These are phyloP conservation scores for Monomorium pharaonis DNA, from an alignment of 1,140 invertebrate genomes.

Conservation along the genomic window DNA sequence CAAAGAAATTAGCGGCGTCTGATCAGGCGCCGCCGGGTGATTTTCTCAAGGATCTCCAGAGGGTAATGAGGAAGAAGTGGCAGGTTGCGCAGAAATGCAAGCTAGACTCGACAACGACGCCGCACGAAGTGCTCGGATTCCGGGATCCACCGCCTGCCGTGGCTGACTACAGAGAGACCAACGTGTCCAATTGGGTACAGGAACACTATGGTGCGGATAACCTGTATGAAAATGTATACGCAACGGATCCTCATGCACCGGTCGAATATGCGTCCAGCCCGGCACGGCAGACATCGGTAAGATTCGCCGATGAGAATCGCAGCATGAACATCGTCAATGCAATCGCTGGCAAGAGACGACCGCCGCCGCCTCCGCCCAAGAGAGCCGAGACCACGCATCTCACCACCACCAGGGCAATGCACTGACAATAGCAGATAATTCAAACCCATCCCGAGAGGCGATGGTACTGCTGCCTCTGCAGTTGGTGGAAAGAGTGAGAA, in stretches of 20 bases:
- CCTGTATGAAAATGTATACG: constrained; percentile 87
- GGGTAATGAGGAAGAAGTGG: constrained; percentile 97
- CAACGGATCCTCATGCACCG: constrained; percentile 81
- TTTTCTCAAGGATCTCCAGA: constrained; percentile 94
- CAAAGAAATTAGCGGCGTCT: constrained; percentile 90
- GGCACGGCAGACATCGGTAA: constrained; percentile 74
- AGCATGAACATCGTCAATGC: constrained; percentile 79
- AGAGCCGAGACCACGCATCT: constrained; percentile 92
- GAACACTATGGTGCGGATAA: constrained; percentile 92
- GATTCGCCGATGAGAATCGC: constrained; percentile 79
- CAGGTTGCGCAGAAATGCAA: constrained; percentile 97
- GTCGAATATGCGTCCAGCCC: constrained; percentile 84
- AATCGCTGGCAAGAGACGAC: constrained; percentile 86
- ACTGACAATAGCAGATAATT: constrained; percentile 85
- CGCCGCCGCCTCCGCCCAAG: constrained; percentile 92
- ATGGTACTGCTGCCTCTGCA: constrained; percentile 81
- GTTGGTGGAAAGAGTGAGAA: constrained; percentile 81
- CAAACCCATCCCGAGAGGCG: constrained; percentile 77
- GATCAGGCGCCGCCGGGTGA: constrained; percentile 91
- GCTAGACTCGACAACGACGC: constrained; percentile 92
- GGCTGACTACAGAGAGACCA: constrained; percentile 91
- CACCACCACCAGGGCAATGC: constrained; percentile 83
- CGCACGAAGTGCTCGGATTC: constrained; percentile 96
- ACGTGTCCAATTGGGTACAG: constrained; percentile 95
- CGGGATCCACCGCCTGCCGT: constrained; percentile 89